Evolutionary conservation across 2,888 invertebrate species (phyloP).

Genomic region (Pegoplata infirma): DNA sequence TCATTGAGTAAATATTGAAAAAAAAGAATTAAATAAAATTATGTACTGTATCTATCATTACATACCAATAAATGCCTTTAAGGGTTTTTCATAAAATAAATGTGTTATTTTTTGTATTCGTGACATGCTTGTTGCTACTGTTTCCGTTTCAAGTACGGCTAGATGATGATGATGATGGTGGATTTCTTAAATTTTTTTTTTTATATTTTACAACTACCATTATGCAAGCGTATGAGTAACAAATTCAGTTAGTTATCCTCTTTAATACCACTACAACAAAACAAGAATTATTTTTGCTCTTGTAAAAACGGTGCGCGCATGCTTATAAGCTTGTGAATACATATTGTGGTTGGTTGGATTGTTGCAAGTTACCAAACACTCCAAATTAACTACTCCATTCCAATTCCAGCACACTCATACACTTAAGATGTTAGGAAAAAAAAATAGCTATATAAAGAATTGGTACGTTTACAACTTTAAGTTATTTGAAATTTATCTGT

Average conservation of each 20-base stretch:
- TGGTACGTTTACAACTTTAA: slow-evolving; percentile 65
- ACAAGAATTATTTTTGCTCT: not conserved
- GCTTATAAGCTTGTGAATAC: too few species aligned
- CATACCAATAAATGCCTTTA: slow-evolving; percentile 12
- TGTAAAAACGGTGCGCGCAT: not conserved
- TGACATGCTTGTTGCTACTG: slow-evolving; percentile 48
- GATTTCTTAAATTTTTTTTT: too few species aligned
- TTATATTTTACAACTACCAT: slow-evolving; percentile 6
- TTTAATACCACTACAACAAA: not conserved
- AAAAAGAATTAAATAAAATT: too few species aligned
- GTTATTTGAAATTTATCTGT: slow-evolving; percentile 67
- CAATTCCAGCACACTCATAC: slow-evolving; percentile 20
- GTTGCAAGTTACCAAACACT: not conserved
- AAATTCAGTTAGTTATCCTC: not conserved
- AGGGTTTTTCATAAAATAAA: slow-evolving; percentile 32
- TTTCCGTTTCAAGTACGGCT: slow-evolving; percentile 48
- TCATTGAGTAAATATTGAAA: not conserved
- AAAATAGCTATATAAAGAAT: slow-evolving; percentile 68
- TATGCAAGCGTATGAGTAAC: not conserved
- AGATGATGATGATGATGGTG: not conserved
- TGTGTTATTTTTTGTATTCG: slow-evolving; percentile 7
- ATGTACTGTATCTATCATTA: not conserved
- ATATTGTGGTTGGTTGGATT: not conserved
- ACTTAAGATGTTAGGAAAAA: not conserved
- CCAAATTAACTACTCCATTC: not conserved